Evolutionary conservation across 1,140 invertebrate species (phyloP).

Genomic region (Medauroidea extradentata): DNA sequence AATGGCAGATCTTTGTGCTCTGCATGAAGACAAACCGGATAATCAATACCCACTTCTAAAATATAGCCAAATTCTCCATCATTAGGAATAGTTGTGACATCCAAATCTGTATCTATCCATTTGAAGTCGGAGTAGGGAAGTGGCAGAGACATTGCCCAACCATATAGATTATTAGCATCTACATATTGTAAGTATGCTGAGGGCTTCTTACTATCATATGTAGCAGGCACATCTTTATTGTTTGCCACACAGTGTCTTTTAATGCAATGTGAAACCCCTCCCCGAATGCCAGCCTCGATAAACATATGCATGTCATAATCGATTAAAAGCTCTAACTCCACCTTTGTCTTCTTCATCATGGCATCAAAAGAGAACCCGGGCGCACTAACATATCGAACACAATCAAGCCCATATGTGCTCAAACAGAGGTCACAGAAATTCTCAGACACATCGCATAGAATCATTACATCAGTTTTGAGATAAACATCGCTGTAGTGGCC

Average conservation of each 20-base stretch:
- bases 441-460: slow-evolving; percentile 42
- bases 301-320: slow-evolving; percentile 39
- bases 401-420: slow-evolving; percentile 36
- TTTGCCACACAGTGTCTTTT: slow-evolving; percentile 32
- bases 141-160: slow-evolving; percentile 21
- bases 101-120: slow-evolving; percentile 12
- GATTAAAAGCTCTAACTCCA: slow-evolving; percentile 40
- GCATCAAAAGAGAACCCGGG: slow-evolving; percentile 43
- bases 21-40: slow-evolving; percentile 31
- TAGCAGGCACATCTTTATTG: slow-evolving; percentile 37
- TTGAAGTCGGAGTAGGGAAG: slow-evolving; percentile 21
- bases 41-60: slow-evolving; percentile 33
- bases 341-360: no score
- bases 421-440: slow-evolving; percentile 47
- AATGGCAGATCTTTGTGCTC: slow-evolving; percentile 42
- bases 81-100: slow-evolving; percentile 8
- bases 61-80: not conserved
- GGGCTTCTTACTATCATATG: slow-evolving; percentile 9
- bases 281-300: slow-evolving; percentile 38
- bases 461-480: slow-evolving; percentile 43
- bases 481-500: slow-evolving; percentile 43
- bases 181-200: slow-evolving; percentile 23
- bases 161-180: slow-evolving; percentile 31
- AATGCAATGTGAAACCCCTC: slow-evolving; percentile 38
- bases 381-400: slow-evolving; percentile 36